Conservation (phyloP, 2,888 invertebrate species). For the Stenolophus ochropezus region DNA sequence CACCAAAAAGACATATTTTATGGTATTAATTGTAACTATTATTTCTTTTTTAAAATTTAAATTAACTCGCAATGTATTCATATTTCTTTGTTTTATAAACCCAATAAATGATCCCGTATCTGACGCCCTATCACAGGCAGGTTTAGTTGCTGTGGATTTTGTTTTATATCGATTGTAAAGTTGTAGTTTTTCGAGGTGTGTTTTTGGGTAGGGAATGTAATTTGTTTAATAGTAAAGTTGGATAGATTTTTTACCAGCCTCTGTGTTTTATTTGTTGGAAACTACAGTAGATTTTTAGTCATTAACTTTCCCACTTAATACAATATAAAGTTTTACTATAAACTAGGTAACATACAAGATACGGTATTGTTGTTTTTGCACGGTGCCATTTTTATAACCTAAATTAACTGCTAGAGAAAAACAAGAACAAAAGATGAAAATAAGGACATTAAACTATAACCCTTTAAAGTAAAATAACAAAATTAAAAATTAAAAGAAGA, state of each 20-base stretch:
- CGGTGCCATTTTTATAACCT: neutral
- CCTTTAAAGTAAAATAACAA: no score
- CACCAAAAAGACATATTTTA: no score
- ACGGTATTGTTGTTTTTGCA: neutral
- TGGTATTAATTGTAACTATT: no score
- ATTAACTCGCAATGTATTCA: no score
- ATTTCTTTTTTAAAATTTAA: no score
- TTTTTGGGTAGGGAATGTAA: constrained; percentile 24
- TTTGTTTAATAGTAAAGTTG: constrained; percentile 29
- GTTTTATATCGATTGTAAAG: constrained; percentile 43
- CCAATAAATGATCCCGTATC: neutral
- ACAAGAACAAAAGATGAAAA: no score
- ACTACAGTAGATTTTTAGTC: neutral
- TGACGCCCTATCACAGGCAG: neutral
- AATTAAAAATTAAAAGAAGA: no score
- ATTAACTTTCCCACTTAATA: neutral
- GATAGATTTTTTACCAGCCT: neutral
- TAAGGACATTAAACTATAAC: no score
- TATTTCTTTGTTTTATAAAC: neutral
- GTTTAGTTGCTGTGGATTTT: constrained; percentile 12
- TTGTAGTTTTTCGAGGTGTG: constrained; percentile 17
- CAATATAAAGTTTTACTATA: neutral
- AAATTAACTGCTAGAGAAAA: neutral
- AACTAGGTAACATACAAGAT: neutral
- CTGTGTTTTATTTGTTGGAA: neutral